Base-by-base conservation (phyloP, 2,113 vertebrate genomes). In the Galeopterus variegatus region DNA sequence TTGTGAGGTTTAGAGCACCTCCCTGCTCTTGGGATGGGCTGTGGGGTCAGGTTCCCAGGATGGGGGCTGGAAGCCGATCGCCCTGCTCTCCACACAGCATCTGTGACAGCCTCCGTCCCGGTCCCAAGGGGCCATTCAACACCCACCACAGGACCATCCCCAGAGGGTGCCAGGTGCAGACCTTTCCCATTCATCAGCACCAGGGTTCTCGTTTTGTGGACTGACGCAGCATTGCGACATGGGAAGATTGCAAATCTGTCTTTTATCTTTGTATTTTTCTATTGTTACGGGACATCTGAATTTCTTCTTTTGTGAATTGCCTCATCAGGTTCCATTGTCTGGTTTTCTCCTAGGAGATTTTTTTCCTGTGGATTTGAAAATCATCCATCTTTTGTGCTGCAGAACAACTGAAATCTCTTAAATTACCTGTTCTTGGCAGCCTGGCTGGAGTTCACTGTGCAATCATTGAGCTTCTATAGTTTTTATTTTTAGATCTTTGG, bases 291-390 rank as follows among this genome's bases (percentile, higher is more conserved):
- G 69, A 48, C 41, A 45, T 91, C 52, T 62, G 83, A 88, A 92
- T 76, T 88, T 94, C 96, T 79, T 21, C 90, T 80, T 65, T 95
- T 95, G 92, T 96, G 70, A 48, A 11, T 58, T 58, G 64, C 28
- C 75, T 83, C 21, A 58, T n/a, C n/a, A 3, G 14, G 28, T 94
- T 88, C 52, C n/a, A 2, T 6, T 41, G 50, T n/a, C 69, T 72
- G 31, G 8, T 86, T 92, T 26, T 36, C 90, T 87, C 80, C 3
- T 58, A 85, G 80, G 95, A 69, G 77, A 45, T 87, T 76, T 90
- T 96, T n/a, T 87, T 70, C 80, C 26, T 24, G 54, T 23, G 14
- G 31, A 89, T 52, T 36, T 92, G 84, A 90, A 92, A 88, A 67
- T 36, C n/a, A 64, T 54, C 65, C n/a, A 36, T 81, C 67, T 81